Conservation (phyloP, 2,888 invertebrate species). For the Netelia melanura region DNA sequence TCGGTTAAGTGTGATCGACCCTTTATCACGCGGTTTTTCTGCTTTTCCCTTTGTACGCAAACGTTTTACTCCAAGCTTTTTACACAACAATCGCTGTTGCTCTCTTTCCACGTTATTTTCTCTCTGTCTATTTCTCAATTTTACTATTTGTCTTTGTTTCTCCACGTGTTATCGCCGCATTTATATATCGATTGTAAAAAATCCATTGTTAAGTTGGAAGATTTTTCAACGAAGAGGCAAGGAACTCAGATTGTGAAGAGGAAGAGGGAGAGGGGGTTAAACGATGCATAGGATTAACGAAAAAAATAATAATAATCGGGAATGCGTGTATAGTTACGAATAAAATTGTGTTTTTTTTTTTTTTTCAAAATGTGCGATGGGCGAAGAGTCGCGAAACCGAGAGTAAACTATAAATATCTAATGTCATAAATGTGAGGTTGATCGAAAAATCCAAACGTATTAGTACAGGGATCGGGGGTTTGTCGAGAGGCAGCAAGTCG, state of each 20-base stretch:
- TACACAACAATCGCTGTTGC: conserved; percentile 40
- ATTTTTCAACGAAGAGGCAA: conserved; percentile 8
- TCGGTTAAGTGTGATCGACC: conserved; percentile 68
- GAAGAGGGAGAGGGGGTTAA: no score
- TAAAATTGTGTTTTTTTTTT: no score
- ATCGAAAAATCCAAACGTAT: conserved; percentile 42
- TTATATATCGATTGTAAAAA: conserved; percentile 40
- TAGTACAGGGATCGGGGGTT: conserved; percentile 6
- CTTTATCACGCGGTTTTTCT: conserved; percentile 66
- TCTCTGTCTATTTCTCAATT: no score
- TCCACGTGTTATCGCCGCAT: conserved; percentile 39
- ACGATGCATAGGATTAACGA: no score
- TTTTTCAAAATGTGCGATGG: no score
- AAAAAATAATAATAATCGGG: no score
- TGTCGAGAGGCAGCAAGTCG: neutral
- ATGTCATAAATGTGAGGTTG: conserved; percentile 49
- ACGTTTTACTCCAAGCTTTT: conserved; percentile 24
- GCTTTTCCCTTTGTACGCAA: conserved; percentile 23
- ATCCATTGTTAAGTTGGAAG: conserved; percentile 24
- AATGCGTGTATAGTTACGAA: no score
- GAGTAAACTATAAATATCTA: conserved; percentile 36
- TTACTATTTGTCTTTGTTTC: no score
- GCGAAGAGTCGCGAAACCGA: no score
- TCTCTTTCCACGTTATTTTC: neutral
- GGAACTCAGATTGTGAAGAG: neutral